Conservation (phyloP, 2,888 invertebrate species). For the Tipula unca region DNA sequence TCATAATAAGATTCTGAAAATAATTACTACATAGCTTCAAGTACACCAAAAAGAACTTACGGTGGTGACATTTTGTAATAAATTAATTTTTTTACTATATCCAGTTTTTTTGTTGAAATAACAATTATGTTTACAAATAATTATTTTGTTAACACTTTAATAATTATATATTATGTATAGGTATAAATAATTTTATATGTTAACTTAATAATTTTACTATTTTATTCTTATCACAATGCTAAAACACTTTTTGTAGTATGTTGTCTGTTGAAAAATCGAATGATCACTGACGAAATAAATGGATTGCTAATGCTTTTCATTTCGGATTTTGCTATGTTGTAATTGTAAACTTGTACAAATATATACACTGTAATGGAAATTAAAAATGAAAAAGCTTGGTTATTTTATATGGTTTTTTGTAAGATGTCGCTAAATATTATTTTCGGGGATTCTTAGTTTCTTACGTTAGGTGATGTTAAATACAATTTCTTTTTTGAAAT, state of each 20-base stretch:
- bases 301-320: not conserved
- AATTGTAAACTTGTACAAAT: not conserved
- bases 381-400: not conserved
- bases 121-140: not conserved
- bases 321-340: not conserved
- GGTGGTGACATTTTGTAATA: not conserved
- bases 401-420: not conserved
- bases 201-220: not conserved
- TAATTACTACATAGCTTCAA: not conserved
- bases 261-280: not conserved
- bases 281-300: constrained; percentile 17
- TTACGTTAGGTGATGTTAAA: too few species aligned
- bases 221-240: not conserved
- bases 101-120: not conserved
- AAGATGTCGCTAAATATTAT: not conserved
- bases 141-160: not conserved
- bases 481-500: too few species aligned
- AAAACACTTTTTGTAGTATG: not conserved
- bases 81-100: not conserved
- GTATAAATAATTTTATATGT: not conserved
- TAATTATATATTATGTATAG: not conserved
- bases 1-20: not conserved
- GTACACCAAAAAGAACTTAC: not conserved
- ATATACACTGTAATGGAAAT: too few species aligned
- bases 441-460: too few species aligned